Evolutionary conservation across 1,140 invertebrate genomes (phyloP), one percentile per base, ranked within the genome.

Genomic region (Listronotus oregonensis): DNA sequence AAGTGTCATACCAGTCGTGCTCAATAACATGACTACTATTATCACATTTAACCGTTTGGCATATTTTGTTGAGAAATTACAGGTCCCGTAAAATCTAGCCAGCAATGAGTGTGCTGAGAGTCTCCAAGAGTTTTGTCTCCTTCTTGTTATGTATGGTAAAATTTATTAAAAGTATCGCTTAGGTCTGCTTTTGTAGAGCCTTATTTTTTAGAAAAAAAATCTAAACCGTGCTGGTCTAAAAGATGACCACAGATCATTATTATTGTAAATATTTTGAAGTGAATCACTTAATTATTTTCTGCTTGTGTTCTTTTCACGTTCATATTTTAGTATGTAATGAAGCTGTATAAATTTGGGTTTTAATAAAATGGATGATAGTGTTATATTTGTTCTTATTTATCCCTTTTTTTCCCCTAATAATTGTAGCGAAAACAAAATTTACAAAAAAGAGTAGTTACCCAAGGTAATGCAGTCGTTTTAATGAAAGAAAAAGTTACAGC

Each of bases 251-350:
- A 69, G 71, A 77, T 79, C 77, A 76, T 78, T 78, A 78, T 76
- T 74, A 78, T 76, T 79, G 77, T 79, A 79, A 79, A 79, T 79
- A 79, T 75, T 76, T 78, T 79, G 77, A 77, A 76, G 75, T 78
- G 66, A 71, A 76, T 75, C 77, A 78, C 74, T 79, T 77, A 75
- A 76, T 78, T 77, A 66, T 70, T 73, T 74, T 76, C 34, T 68
- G 75, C 74, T 78, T 77, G 68, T 72, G 74, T 78, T 77, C 69
- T 76, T 78, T 77, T 75, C 76, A 77, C 72, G 72, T 77, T 77
- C 74, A 74, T 77, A 74, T 79, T 78, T 77, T 78, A 73, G 72
- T 75, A 76, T 64, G 67, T 75, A 77, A 76, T 64, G 66, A 73
- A 74, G 76, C 74, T 78, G 76, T 79, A 78, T 70, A 78, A 77